These are phyloP conservation scores for Metaphire vulgaris DNA, from an alignment of 1,140 invertebrate genomes.

Conservation along the genomic window DNA sequence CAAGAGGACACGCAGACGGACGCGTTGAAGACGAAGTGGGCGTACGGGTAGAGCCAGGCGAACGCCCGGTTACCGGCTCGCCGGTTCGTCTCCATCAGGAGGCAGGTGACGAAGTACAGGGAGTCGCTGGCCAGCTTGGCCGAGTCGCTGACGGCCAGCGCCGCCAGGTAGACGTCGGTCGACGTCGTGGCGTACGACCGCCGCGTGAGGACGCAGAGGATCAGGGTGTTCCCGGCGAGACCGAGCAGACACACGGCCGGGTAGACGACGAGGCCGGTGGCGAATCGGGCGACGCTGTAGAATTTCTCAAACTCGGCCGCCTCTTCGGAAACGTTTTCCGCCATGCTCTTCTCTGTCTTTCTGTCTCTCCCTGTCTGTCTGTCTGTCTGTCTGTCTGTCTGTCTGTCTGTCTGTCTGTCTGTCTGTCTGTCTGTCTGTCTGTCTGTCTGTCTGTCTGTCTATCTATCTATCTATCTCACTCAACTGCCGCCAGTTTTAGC, in stretches of 20 bases:
- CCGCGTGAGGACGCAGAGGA: constrained; percentile 66
- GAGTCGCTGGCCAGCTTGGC: constrained; percentile 65
- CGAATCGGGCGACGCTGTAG: constrained; percentile 41
- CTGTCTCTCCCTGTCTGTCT: no score
- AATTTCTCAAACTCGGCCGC: constrained; percentile 38
- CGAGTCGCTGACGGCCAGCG: constrained; percentile 66
- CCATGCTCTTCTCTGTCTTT: no score
- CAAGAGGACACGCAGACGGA: constrained; percentile 23
- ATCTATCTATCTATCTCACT: no score
- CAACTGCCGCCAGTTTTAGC: no score
- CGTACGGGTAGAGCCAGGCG: constrained; percentile 43
- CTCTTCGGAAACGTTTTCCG: background rate
- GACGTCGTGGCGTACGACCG: constrained; percentile 64
- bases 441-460: no score
- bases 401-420: no score
- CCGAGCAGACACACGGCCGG: constrained; percentile 65
- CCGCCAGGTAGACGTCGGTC: constrained; percentile 68
- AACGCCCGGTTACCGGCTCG: constrained; percentile 36
- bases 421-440: no score
- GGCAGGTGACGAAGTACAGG: constrained; percentile 60
- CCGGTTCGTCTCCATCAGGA: constrained; percentile 45
- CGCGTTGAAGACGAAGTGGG: constrained; percentile 33
- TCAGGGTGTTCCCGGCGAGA: constrained; percentile 64
- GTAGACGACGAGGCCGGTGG: constrained; percentile 57
- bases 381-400: no score